A percentile compares a stretch with the other conserved stretches of the same genome.
phyloP scores from a whole-genome alignment of 2,888 invertebrate species.

The Allacma fusca region DNA sequence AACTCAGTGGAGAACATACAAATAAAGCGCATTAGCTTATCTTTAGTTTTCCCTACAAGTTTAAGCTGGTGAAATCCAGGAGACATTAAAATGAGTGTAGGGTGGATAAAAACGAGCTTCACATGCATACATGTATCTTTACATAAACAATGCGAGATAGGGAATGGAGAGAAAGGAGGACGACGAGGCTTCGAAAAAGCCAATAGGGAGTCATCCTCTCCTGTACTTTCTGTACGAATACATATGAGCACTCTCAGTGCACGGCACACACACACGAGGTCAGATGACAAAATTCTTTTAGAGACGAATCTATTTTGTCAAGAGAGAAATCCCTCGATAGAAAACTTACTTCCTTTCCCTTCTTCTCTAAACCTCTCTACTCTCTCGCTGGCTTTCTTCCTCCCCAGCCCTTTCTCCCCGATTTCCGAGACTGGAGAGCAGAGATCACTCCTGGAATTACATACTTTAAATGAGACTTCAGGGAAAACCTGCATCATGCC shows the following conservation, averaged over 20 bases:
- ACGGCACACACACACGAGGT: constrained; percentile 26
- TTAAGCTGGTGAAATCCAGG: not conserved
- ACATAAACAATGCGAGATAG: too few species aligned
- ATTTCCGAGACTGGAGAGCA: constrained; percentile 14
- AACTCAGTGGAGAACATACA: not conserved
- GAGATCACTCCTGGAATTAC: constrained; percentile 27
- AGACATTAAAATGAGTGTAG: too few species aligned
- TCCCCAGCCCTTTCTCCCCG: not conserved
- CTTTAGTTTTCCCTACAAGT: not conserved
- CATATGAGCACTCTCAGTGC: too few species aligned
- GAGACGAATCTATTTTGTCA: constrained; percentile 35
- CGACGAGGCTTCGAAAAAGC: constrained; percentile 10
- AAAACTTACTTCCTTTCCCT: constrained; percentile 31
- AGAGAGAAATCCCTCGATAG: constrained; percentile 36
- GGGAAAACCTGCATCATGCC: constrained; percentile 35
- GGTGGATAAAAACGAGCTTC: too few species aligned
- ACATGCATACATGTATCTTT: too few species aligned
- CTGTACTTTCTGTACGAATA: too few species aligned
- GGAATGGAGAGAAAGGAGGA: not conserved
- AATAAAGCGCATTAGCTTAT: constrained; percentile 34
- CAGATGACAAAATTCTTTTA: constrained; percentile 40
- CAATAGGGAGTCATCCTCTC: constrained; percentile 24
- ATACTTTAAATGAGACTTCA: constrained; percentile 32
- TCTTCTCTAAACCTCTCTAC: not conserved
- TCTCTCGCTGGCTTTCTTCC: not conserved